Evolutionary conservation across 30 jellyfish, hydroid and myxozoan genomes (phyloP), one percentile per base, ranked within the genome.

Genomic region (Mastigias papua): DNA sequence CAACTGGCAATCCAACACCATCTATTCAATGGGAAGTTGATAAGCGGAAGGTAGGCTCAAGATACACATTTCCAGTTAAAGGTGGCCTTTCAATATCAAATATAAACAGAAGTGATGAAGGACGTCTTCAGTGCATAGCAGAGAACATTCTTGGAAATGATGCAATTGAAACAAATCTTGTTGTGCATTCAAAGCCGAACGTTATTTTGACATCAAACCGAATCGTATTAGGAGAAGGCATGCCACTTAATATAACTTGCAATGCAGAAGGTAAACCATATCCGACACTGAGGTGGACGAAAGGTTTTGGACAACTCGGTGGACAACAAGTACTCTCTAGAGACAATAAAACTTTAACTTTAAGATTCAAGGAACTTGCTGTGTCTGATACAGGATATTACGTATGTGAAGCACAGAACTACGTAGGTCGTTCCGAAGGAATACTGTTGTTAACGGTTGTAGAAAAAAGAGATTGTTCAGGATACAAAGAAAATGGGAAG

Each of bases 101-200:
- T 31, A 30, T 50, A 13, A 76, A 32, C 16, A 50, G 51, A 23
- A 51, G 19, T 2, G 87, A 76, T 50, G 34, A 54, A 5, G 87
- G 87, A n/a, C n/a, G n/a, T n/a, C n/a, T n/a, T n/a, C n/a, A n/a
- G n/a, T n/a, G n/a, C n/a, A n/a, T n/a, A n/a, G n/a, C n/a, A n/a
- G n/a, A n/a, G n/a, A n/a, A n/a, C n/a, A n/a, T n/a, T n/a, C n/a
- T n/a, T n/a, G n/a, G n/a, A n/a, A n/a, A n/a, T n/a, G n/a, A n/a
- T n/a, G n/a, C n/a, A n/a, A n/a, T n/a, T n/a, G 75, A 76, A 51
- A 76, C 87, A 1, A 58, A 30, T 31, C 29, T 76, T 5, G 23
- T 27, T 27, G 87, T 76, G 28, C 87, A 22, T 20, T 48, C 87
- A 76, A 76, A 76, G 31, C 87, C 87, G 51, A 76, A 15, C 20